These are phyloP conservation scores for Neopelma chrysocephalum DNA, from an alignment of 2,797 vertebrate genomes.

Conservation along the genomic window DNA sequence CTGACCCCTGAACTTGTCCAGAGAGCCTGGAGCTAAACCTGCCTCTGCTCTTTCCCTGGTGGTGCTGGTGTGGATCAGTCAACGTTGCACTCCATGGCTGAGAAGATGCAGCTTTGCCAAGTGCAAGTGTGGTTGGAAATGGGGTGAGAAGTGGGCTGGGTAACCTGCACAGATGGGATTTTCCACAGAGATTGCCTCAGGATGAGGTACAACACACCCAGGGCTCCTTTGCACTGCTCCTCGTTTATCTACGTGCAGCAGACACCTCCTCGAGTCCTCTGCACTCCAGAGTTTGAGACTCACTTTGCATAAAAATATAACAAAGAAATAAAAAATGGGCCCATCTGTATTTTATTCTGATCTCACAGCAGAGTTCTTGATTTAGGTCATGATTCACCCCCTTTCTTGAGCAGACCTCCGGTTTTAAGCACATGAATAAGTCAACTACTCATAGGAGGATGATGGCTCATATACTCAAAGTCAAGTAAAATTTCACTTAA, in stretches of 20 bases:
- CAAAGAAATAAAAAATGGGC: neutral
- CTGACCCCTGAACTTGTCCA: neutral
- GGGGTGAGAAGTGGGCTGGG: neutral
- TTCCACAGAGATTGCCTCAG: neutral
- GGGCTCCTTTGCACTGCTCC: neutral
- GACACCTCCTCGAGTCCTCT: neutral
- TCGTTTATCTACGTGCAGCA: neutral
- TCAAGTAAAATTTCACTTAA: neutral
- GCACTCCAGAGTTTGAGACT: neutral
- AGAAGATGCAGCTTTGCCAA: neutral
- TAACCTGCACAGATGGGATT: neutral
- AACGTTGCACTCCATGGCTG: neutral
- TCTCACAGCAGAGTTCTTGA: neutral
- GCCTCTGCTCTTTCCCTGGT: neutral
- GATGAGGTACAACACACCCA: neutral
- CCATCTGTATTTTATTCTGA: neutral
- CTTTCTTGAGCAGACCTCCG: neutral
- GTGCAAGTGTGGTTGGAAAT: neutral
- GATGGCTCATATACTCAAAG: neutral
- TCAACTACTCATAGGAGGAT: neutral
- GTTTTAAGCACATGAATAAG: constrained; percentile 20
- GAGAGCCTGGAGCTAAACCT: neutral
- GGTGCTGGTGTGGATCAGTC: neutral
- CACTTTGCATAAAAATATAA: neutral
- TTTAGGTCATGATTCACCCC: neutral